These are phyloP conservation scores for Boulengeromyrus knoepffleri DNA, from an alignment of 2,113 vertebrate genomes.

Conservation along the genomic window DNA sequence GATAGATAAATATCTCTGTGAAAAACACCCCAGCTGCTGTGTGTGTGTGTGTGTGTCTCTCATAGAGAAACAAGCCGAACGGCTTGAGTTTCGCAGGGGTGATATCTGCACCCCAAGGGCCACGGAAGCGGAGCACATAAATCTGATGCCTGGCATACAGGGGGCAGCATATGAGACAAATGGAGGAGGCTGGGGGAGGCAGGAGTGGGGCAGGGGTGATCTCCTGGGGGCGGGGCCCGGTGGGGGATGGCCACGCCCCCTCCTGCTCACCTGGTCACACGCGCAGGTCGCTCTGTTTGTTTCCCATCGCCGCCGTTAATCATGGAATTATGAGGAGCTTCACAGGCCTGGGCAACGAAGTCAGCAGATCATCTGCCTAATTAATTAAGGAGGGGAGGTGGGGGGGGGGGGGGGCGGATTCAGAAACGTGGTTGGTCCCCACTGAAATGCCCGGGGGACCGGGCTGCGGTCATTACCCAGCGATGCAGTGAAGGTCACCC, in stretches of 20 bases:
- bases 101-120: background rate
- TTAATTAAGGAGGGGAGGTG: constrained; percentile 34
- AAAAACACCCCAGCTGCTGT: background rate
- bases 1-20: background rate
- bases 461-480: background rate
- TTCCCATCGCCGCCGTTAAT: constrained; percentile 22
- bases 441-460: background rate
- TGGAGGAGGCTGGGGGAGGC: background rate
- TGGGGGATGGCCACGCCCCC: background rate
- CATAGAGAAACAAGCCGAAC: background rate
- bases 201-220: background rate
- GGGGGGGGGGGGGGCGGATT: background rate
- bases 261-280: background rate
- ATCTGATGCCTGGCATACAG: background rate
- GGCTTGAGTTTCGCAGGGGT: background rate
- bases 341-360: background rate
- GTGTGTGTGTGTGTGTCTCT: background rate
- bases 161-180: background rate
- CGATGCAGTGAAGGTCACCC: constrained; percentile 25
- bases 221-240: background rate
- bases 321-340: constrained; percentile 13
- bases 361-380: constrained; percentile 27
- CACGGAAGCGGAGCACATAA: background rate
- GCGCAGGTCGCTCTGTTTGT: constrained; percentile 13
- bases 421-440: constrained; percentile 27